Base-by-base conservation (phyloP, 2,113 vertebrate genomes). In the Microtus montanus region DNA sequence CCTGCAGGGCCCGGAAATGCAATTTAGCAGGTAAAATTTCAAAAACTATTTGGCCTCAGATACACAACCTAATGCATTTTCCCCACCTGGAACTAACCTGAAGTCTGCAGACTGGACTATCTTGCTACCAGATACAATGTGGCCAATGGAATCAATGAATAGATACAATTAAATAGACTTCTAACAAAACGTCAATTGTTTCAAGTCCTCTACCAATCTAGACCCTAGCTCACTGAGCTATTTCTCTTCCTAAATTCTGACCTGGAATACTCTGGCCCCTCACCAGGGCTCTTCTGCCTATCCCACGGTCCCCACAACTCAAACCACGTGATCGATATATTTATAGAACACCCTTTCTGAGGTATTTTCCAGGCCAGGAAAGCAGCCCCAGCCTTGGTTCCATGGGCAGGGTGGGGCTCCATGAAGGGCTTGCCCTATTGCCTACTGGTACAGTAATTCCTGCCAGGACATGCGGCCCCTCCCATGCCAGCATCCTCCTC, bases 381-480 rank as follows among this genome's bases (percentile, higher is more conserved):
- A 38, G 49, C 73, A 89, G 75, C 26, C 79, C 10, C 4, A 70
- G 87, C 35, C 19, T 17, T 26, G 12, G 61, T 24, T 73, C 66
- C 78, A 24, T 61, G 54, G 41, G 58, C 1, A 0, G 0, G 61
- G 2, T 24, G 19, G 64, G 41, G 14, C 52, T 66, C 71, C 47
- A 33, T 44, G 30, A 82, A 77, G 35, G 30, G 8, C 0, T 84
- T 79, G 78, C 92, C 58, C 44, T 68, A 63, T 89, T 41, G 13
- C 0, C 10, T 79, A 90, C 92, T 90, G 93, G 94, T 22, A 58
- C 2, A 74, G 58, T 38, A 44, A 44, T 44, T 38, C 79, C 84
- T 80, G 93, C 88, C 96, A 0, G 54, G 97, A 98, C 98, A 97
- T 90, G 82, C 52, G 4, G 89, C 49, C 92, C 93, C 70, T 70